Conservation (phyloP, 2,113 vertebrate species). For the Neoarius graeffei region DNA sequence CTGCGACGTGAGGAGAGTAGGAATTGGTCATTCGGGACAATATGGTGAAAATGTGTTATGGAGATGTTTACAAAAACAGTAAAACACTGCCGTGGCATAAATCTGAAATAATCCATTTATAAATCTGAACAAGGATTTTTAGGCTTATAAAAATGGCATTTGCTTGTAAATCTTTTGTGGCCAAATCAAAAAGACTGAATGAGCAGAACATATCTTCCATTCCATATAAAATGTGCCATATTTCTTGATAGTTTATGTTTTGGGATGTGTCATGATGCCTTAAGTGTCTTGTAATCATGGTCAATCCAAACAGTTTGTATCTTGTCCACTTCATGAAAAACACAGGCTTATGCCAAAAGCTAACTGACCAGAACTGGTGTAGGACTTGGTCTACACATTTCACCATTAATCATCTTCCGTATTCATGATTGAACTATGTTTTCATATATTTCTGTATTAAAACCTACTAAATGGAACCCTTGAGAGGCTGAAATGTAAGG, state of each 20-base stretch:
- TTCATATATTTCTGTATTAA: not conserved
- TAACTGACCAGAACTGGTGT: not conserved
- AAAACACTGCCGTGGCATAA: no score
- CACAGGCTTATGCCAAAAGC: not conserved
- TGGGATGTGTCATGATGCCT: not conserved
- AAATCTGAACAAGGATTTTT: slow-evolving; percentile 9
- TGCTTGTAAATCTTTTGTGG: slow-evolving; percentile 55
- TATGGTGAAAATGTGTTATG: no score
- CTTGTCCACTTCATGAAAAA: slow-evolving; percentile 24
- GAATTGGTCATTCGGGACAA: not conserved
- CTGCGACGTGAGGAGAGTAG: not conserved
- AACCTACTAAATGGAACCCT: not conserved
- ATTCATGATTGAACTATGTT: not conserved
- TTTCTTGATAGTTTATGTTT: not conserved
- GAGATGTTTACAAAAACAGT: not conserved
- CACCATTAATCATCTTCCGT: not conserved
- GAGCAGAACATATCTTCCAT: slow-evolving; percentile 13
- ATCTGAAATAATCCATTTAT: not conserved
- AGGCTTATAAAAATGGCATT: slow-evolving; percentile 42
- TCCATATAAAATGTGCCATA: not conserved
- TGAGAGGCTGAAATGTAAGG: not conserved
- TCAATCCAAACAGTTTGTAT: not conserved
- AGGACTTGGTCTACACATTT: not conserved
- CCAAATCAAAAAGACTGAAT: slow-evolving; percentile 41
- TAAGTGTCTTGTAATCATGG: not conserved